These are phyloP conservation scores for Cephalopterus ornatus DNA, from an alignment of 2,113 vertebrate species.

Conservation along the genomic window DNA sequence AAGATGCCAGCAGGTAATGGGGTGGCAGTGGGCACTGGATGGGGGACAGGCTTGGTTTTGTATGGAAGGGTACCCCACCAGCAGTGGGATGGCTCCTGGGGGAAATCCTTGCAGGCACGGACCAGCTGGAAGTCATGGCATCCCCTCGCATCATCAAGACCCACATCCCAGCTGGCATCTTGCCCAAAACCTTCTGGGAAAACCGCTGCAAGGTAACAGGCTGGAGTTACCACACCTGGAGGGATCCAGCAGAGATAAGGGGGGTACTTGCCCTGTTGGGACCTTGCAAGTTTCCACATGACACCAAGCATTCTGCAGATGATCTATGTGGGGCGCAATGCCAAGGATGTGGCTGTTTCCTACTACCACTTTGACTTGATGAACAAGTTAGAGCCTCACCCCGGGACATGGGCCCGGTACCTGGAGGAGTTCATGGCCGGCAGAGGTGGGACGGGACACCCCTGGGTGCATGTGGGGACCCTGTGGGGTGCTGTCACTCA, in stretches of 20 bases:
- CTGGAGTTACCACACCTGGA: not conserved
- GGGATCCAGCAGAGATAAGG: not conserved
- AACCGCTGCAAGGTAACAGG: constrained; percentile 74
- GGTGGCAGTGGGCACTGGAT: not conserved
- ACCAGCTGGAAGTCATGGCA: constrained; percentile 47
- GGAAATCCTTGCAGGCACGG: constrained; percentile 39
- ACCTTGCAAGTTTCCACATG: not conserved
- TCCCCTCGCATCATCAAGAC: constrained; percentile 74
- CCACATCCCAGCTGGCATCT: constrained; percentile 65
- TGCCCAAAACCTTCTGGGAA: constrained; percentile 76
- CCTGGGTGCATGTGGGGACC: not conserved
- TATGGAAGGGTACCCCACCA: accelerated
- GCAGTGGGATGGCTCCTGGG: accelerated
- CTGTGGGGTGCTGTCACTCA: not conserved
- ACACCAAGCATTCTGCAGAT: not conserved
- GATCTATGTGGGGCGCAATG: not conserved
- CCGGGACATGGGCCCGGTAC: not conserved
- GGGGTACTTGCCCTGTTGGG: accelerated
- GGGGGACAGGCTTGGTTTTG: not conserved
- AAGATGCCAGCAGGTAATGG: not conserved
- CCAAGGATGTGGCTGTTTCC: not conserved
- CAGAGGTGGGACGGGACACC: constrained; percentile 61
- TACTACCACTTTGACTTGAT: not conserved
- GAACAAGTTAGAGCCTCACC: not conserved
- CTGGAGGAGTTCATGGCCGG: constrained; percentile 76